Percentiles rank a stretch among this genome's conserved stretches.
Evolutionary conservation across 2,888 invertebrate species (phyloP).

Genomic region (Himalopsyche tibetana): DNA sequence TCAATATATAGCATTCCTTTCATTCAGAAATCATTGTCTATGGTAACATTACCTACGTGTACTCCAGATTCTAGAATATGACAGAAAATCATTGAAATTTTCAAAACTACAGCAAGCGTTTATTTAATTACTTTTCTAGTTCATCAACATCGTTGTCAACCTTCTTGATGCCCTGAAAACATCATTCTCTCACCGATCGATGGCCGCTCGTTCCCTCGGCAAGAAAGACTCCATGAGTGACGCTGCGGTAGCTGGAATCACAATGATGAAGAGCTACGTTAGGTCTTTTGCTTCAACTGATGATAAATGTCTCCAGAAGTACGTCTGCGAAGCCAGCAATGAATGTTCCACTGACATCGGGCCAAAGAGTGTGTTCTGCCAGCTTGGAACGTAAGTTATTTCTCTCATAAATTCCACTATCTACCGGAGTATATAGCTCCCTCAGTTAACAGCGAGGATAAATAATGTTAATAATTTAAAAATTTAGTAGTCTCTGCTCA

Average conservation of each 20-base stretch:
- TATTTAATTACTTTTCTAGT: conserved; percentile 75
- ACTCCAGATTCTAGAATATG: no score
- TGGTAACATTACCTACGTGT: no score
- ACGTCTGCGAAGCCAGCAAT: conserved; percentile 92
- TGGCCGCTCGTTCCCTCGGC: conserved; percentile 89
- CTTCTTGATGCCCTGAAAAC: conserved; percentile 94
- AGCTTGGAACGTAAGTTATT: conserved; percentile 91
- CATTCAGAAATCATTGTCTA: no score
- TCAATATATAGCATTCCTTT: no score
- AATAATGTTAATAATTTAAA: no score
- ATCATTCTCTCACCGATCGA: conserved; percentile 93
- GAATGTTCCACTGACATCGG: conserved; percentile 90
- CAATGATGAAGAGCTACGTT: conserved; percentile 93
- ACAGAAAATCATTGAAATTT: no score
- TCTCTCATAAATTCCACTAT: not conserved
- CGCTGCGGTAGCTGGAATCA: conserved; percentile 90
- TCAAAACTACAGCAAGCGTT: not conserved
- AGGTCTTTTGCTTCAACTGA: conserved; percentile 86
- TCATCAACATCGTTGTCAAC: conserved; percentile 94
- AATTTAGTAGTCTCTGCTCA: no score
- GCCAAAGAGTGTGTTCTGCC: conserved; percentile 91
- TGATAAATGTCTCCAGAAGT: conserved; percentile 90
- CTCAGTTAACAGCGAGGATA: no score
- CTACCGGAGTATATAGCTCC: no score
- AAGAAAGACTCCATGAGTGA: conserved; percentile 93